phyloP scores from a whole-genome alignment of 1,140 invertebrate genomes.

The Drosophila cardini region DNA sequence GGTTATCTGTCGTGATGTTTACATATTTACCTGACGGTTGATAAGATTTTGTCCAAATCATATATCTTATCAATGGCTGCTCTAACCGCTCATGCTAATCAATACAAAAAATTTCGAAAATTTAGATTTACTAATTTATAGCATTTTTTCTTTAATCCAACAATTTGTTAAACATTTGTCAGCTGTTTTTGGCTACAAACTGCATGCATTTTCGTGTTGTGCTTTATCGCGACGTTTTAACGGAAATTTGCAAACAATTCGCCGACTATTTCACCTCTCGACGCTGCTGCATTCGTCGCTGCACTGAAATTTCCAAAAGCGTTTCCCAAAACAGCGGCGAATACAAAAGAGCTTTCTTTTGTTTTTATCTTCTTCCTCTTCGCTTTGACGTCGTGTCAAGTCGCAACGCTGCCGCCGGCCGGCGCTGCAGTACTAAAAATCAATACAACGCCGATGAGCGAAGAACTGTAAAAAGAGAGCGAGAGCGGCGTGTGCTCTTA shows the following conservation, averaged over 20 bases:
- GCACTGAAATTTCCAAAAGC: constrained; percentile 58
- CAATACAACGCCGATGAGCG: constrained; percentile 29
- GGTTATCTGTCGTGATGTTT: constrained; percentile 27
- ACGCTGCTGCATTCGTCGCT: constrained; percentile 50
- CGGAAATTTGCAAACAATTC: neutral
- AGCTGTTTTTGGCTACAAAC: constrained; percentile 28
- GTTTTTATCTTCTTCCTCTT: constrained; percentile 16
- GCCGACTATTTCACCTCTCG: constrained; percentile 43
- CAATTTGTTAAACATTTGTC: constrained; percentile 35
- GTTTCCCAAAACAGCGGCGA: constrained; percentile 36
- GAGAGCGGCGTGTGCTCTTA: constrained; percentile 7
- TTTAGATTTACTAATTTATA: constrained; percentile 3
- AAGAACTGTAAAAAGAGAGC: neutral
- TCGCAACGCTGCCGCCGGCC: constrained; percentile 18
- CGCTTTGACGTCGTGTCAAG: constrained; percentile 1
- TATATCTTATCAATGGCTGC: constrained; percentile 54
- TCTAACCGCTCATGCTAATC: neutral
- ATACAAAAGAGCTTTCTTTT: constrained; percentile 52
- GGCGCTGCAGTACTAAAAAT: constrained; percentile 27
- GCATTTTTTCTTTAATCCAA: neutral
- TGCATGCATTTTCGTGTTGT: constrained; percentile 13
- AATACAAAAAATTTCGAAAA: neutral
- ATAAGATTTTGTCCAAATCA: constrained; percentile 28
- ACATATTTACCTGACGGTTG: constrained; percentile 2
- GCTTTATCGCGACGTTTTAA: neutral